Conservation (phyloP, 2,888 invertebrate genomes). For the Napeogenes inachia region DNA sequence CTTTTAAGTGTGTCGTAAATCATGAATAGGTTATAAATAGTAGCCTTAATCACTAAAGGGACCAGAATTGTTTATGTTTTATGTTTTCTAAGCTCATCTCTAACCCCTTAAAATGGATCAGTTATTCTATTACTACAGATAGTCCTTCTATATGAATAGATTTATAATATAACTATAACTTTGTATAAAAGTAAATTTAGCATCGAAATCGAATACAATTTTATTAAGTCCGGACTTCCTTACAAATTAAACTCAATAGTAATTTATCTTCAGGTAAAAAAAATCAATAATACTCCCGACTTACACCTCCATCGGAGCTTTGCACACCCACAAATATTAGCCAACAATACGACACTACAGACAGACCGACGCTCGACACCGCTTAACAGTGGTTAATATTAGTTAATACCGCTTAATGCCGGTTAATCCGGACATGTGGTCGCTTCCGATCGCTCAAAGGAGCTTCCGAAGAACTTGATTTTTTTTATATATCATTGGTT, state of each 20-base stretch:
- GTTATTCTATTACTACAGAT: too few species aligned
- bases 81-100: too few species aligned
- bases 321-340: constrained; percentile 45
- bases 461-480: constrained; percentile 24
- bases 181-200: too few species aligned
- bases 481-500: constrained; percentile 1
- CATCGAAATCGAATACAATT: too few species aligned
- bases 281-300: constrained; percentile 20
- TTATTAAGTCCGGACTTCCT: neutral
- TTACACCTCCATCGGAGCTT: constrained; percentile 33
- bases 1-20: too few species aligned
- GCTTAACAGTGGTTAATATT: neutral
- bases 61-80: too few species aligned
- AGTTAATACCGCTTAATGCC: constrained; percentile 16
- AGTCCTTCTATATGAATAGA: too few species aligned
- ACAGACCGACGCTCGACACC: constrained; percentile 21
- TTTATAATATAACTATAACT: too few species aligned
- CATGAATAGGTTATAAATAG: too few species aligned
- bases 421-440: constrained; percentile 28
- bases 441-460: constrained; percentile 27
- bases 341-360: constrained; percentile 25
- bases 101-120: too few species aligned
- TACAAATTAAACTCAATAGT: constrained; percentile 10
- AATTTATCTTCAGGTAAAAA: constrained; percentile 6
- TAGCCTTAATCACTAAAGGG: too few species aligned